Percentiles rank a stretch among this genome's conserved stretches.
Conservation (phyloP, 1,140 invertebrate species). For the Microplitis demolitor region DNA sequence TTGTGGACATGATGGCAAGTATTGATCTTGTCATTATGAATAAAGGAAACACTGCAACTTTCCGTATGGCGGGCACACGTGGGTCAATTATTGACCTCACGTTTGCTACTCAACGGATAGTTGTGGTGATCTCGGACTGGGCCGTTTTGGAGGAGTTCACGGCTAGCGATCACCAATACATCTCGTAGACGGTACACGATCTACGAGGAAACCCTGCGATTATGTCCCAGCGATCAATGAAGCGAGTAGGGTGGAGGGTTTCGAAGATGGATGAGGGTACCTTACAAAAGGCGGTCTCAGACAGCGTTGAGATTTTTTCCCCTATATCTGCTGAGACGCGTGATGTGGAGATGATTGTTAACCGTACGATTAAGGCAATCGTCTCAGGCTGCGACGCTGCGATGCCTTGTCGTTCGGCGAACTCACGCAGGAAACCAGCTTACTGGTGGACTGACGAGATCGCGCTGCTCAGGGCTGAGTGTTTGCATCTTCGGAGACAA, state of each 20-base stretch:
- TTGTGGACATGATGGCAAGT: neutral
- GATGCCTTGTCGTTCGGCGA: neutral
- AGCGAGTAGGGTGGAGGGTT: neutral
- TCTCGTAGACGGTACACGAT: neutral
- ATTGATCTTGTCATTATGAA: neutral
- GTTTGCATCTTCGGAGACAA: constrained; percentile 23
- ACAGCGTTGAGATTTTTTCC: neutral
- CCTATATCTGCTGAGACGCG: neutral
- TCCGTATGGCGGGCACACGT: neutral
- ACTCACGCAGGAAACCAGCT: neutral
- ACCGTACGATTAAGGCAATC: neutral
- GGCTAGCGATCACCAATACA: neutral
- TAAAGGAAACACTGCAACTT: constrained; percentile 19
- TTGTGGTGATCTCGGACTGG: neutral
- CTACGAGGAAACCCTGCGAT: neutral
- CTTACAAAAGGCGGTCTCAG: constrained; percentile 20
- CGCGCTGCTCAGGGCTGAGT: constrained; percentile 32
- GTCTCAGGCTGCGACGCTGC: neutral
- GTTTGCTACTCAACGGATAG: neutral
- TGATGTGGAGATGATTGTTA: neutral
- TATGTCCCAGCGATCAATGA: neutral
- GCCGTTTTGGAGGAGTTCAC: neutral
- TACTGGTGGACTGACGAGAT: constrained; percentile 48
- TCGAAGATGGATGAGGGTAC: neutral
- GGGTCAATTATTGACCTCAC: neutral